These are phyloP conservation scores for Himalopsyche kuldschensis DNA, from an alignment of 2,888 invertebrate species.

Conservation along the genomic window DNA sequence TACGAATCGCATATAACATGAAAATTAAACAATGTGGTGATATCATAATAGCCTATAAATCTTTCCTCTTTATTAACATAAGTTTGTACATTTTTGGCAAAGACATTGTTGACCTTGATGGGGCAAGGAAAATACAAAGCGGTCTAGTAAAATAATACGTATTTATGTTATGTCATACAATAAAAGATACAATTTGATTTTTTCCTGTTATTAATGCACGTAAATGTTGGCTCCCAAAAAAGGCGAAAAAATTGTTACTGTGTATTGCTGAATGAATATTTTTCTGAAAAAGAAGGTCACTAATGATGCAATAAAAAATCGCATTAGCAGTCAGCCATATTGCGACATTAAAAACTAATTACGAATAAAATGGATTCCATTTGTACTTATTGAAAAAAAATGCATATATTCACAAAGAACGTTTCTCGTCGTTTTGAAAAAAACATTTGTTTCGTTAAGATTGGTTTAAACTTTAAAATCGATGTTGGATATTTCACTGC, in stretches of 20 bases:
- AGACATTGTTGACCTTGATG: background rate
- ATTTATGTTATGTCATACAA: background rate
- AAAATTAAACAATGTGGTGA: background rate
- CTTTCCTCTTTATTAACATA: background rate
- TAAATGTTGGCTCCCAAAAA: no score
- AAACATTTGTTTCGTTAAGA: no score
- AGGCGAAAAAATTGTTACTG: no score
- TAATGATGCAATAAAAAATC: background rate
- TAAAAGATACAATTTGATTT: background rate
- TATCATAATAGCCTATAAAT: background rate
- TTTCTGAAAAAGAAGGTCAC: background rate
- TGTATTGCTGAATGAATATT: no score
- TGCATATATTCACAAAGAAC: no score
- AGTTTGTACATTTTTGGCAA: background rate
- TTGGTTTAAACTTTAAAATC: no score
- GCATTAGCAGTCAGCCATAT: background rate
- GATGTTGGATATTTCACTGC: no score
- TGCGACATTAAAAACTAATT: background rate
- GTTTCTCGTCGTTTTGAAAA: no score
- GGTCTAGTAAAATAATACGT: background rate
- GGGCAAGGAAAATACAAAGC: background rate
- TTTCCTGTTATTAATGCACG: no score
- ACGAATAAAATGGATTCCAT: background rate
- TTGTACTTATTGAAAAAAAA: background rate
- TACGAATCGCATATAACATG: background rate